phyloP scores from a whole-genome alignment of 2,113 vertebrate species.

The Zapus hudsonius region DNA sequence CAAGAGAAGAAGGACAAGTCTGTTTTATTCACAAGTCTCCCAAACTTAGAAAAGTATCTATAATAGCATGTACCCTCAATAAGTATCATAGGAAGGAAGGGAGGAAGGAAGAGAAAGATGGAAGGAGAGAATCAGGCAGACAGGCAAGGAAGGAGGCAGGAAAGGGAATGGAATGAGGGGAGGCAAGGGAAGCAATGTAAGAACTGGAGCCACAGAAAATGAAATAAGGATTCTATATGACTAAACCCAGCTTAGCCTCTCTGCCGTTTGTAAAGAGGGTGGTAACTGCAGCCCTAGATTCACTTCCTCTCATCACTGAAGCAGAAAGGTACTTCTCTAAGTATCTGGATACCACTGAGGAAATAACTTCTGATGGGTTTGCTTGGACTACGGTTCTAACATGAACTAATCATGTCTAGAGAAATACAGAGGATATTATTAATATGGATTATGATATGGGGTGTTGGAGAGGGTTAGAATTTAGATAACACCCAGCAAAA shows the following conservation, averaged over 20 bases:
- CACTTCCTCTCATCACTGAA: neutral
- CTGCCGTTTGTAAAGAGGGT: neutral
- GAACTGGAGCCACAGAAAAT: neutral
- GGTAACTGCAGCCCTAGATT: neutral
- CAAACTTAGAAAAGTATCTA: neutral
- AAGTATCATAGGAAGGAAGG: neutral
- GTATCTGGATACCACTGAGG: neutral
- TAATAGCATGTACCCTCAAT: neutral
- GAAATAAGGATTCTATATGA: neutral
- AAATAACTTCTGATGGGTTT: neutral
- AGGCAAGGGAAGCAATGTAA: neutral
- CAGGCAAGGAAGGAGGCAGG: neutral
- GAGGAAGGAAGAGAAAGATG: neutral
- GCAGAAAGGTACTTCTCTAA: neutral
- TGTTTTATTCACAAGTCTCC: neutral
- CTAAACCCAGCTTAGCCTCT: neutral
- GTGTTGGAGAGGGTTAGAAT: no score
- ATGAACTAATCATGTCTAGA: neutral
- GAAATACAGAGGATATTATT: no score
- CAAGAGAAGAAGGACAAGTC: neutral
- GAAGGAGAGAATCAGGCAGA: neutral
- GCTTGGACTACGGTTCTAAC: neutral
- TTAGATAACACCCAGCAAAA: no score
- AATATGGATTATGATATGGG: no score
- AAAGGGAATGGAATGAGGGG: no score